Evolutionary conservation across 1,140 invertebrate species (phyloP).

Genomic region (Drosophila ananassae): DNA sequence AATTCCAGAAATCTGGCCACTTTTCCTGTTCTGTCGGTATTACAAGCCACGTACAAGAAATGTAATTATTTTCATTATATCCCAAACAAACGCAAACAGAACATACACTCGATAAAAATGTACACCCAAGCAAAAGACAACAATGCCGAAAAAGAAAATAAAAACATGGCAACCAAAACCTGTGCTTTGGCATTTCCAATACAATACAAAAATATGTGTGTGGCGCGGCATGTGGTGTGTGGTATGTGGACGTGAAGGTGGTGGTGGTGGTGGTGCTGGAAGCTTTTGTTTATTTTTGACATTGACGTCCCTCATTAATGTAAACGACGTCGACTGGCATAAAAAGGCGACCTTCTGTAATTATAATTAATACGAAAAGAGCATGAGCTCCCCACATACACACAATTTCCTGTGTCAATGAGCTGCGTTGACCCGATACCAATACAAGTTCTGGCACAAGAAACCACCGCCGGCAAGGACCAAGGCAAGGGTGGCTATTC

Average conservation of each 20-base stretch:
- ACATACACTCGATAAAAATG: slow-evolving; percentile 24
- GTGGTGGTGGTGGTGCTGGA: slow-evolving; percentile 1
- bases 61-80: slow-evolving; percentile 74
- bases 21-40: slow-evolving; percentile 28
- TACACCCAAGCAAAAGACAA: slow-evolving; percentile 33
- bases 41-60: slow-evolving; percentile 65
- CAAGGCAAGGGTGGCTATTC: slow-evolving; percentile 1
- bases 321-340: slow-evolving; percentile 55
- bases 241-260: background rate
- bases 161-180: slow-evolving; percentile 18
- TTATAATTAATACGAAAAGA: slow-evolving; percentile 79
- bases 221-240: background rate
- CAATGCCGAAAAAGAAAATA: slow-evolving; percentile 13
- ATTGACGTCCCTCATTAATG: slow-evolving; percentile 64
- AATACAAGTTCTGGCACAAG: slow-evolving; percentile 37
- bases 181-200: slow-evolving; percentile 42
- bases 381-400: slow-evolving; percentile 41
- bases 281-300: slow-evolving; percentile 47
- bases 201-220: slow-evolving; percentile 10
- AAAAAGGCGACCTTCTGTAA: slow-evolving; percentile 71
- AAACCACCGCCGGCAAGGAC: background rate
- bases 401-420: slow-evolving; percentile 34
- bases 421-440: slow-evolving; percentile 53
- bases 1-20: slow-evolving; percentile 27
- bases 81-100: slow-evolving; percentile 26